These are phyloP conservation scores for Drosophila sucinea DNA, from an alignment of 1,140 invertebrate genomes.

Conservation along the genomic window DNA sequence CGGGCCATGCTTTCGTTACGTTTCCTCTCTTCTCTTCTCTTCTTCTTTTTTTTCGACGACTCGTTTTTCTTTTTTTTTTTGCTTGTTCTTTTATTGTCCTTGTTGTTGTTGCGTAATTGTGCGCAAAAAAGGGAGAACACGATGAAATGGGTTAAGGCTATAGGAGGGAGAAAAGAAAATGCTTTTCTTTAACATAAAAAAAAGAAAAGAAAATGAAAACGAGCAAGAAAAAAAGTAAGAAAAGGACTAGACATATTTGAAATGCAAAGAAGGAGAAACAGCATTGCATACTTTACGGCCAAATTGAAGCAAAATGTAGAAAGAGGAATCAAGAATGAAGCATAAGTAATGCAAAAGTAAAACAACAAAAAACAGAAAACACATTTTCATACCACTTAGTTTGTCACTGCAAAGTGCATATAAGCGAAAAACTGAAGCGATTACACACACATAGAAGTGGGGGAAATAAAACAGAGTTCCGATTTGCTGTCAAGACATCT, in stretches of 20 bases:
- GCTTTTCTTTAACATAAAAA: slow-evolving; percentile 8
- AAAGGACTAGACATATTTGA: slow-evolving; percentile 52
- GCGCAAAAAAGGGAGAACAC: slow-evolving; percentile 56
- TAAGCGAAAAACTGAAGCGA: slow-evolving; percentile 3
- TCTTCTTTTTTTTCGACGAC: slow-evolving; percentile 8
- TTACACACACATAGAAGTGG: neutral
- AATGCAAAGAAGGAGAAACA: slow-evolving; percentile 42
- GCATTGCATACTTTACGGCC: slow-evolving; percentile 40
- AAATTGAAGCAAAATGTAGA: slow-evolving; percentile 21
- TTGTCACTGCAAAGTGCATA: slow-evolving; percentile 1
- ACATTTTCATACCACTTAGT: slow-evolving; percentile 11
- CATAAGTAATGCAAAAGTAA: slow-evolving; percentile 3
- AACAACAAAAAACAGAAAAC: neutral
- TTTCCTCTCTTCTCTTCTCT: slow-evolving; percentile 27
- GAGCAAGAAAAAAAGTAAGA: slow-evolving; percentile 13
- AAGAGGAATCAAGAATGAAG: slow-evolving; percentile 25
- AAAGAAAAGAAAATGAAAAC: neutral
- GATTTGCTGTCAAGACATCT: no score
- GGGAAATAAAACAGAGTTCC: no score
- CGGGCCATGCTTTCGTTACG: slow-evolving; percentile 46
- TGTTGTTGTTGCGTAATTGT: slow-evolving; percentile 76
- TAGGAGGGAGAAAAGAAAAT: slow-evolving; percentile 1
- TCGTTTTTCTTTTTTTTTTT: slow-evolving; percentile 30
- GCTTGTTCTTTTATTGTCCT: slow-evolving; percentile 26
- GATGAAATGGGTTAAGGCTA: slow-evolving; percentile 63